Base-by-base conservation (phyloP, 1,140 invertebrate species). In the Branchinecta lindahli region DNA sequence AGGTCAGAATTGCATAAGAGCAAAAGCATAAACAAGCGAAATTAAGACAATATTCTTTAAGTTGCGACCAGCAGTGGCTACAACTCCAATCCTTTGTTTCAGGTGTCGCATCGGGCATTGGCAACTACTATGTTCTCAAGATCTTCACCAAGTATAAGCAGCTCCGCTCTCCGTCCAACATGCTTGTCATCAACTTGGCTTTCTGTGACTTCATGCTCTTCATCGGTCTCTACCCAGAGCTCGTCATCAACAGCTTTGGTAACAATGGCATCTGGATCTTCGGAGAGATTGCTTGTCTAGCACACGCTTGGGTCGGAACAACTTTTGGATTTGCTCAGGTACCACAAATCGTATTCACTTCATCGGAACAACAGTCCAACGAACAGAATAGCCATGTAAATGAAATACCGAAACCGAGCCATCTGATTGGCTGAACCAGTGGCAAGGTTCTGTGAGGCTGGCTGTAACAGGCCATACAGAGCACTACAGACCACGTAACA, bases 111-210 rank as follows among this genome's bases (percentile, higher is more conserved):
- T 68, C 72, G 45, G 47, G 52, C 45, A 46, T 61, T 45, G 72
- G 72, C 65, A 73, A 73, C 69, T n/a, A 66, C 9, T 45, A 72
- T 20, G 72, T 73, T 70, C 67, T 73, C 15, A 68, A 68, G 46
- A 73, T 73, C 65, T 73, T 73, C 66, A 45, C 69, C 20, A 72
- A 70, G 66, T 72, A 70, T 65, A 20, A 46, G n/a, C 18, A 66
- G 46, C 70, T 81, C 15, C 73, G 79, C 69, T 80, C 78, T 4
- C 79, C 80, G 44, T 77, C 80, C 15, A 81, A 81, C 71, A 78
- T 80, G 75, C 76, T 81, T 44, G 75, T 81, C 5, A 74, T 81
- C 21, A 80, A 79, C 71, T 73, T 81, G 44, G 79, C 80, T 12
- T 68, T 80, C 44, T 76, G 77, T 70, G 80, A 81, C 74, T 69